A percentile compares a stretch with the other conserved stretches of the same genome.
phyloP scores from a whole-genome alignment of 1,140 invertebrate species.

The Contarinia nasturtii region DNA sequence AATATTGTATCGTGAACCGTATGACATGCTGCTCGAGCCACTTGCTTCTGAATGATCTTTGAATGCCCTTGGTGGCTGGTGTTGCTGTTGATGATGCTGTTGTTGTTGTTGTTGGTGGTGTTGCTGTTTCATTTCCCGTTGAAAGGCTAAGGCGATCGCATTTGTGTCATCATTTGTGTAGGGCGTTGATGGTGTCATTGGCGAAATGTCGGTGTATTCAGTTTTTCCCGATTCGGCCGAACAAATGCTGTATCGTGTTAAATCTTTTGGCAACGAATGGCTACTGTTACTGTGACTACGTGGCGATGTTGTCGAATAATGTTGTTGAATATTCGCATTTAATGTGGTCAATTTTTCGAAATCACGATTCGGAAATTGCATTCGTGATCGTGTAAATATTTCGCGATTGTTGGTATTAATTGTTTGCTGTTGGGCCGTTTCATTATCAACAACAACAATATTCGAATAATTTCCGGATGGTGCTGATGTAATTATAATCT shows the following conservation, averaged over 20 bases:
- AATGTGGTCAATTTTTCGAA: conserved; percentile 32
- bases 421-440: conserved; percentile 9
- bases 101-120: conserved; percentile 6
- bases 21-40: conserved; percentile 21
- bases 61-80: conserved; percentile 10
- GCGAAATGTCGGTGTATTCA: conserved; percentile 22
- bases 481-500: conserved; percentile 73
- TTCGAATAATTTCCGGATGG: conserved; percentile 57
- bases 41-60: conserved; percentile 18
- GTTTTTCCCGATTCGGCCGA: conserved; percentile 23
- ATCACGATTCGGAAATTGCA: conserved; percentile 29
- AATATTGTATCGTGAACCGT: conserved; percentile 6
- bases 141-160: background rate
- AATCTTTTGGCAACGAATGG: conserved; percentile 26
- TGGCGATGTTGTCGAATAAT: conserved; percentile 11
- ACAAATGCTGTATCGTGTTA: conserved; percentile 30
- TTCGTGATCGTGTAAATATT: conserved; percentile 28
- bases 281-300: conserved; percentile 7
- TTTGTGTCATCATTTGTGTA: background rate
- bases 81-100: background rate
- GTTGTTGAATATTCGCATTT: conserved; percentile 27
- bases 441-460: conserved; percentile 28
- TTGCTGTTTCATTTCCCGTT: background rate
- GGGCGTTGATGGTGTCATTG: conserved; percentile 16
- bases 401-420: conserved; percentile 17